Evolutionary conservation across 2,113 vertebrate genomes (phyloP).

Genomic region (Passer domesticus): DNA sequence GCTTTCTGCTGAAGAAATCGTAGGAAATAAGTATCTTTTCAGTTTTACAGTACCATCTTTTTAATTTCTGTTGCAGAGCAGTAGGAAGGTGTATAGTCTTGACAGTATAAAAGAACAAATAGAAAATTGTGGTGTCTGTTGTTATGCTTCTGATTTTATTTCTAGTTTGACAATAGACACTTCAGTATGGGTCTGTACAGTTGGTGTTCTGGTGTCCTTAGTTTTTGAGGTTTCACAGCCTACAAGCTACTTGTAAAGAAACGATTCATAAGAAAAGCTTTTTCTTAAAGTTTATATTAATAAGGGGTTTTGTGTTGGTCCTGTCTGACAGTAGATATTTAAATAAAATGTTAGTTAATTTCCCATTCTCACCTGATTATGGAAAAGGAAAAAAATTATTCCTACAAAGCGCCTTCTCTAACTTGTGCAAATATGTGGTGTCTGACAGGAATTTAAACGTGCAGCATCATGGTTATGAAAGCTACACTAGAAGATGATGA

Average conservation of each 20-base stretch:
- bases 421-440: background rate
- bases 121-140: background rate
- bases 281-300: background rate
- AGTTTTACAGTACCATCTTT: background rate
- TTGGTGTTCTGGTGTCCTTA: background rate
- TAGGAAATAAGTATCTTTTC: background rate
- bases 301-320: background rate
- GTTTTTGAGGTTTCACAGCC: background rate
- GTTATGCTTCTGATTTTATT: background rate
- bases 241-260: background rate
- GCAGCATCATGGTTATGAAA: slow-evolving; percentile 91
- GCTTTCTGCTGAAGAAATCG: background rate
- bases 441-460: slow-evolving; percentile 41
- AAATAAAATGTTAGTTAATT: background rate
- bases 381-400: background rate
- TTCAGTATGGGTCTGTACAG: background rate
- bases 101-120: background rate
- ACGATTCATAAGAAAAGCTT: rapidly evolving
- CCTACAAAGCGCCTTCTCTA: background rate
- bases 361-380: background rate
- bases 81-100: background rate
- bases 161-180: background rate
- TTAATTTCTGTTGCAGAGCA: background rate
- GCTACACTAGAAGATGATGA: slow-evolving; percentile 93
- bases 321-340: background rate